These are phyloP conservation scores for Trichonephila inaurata DNA, from an alignment of 1,140 invertebrate genomes.

Conservation along the genomic window DNA sequence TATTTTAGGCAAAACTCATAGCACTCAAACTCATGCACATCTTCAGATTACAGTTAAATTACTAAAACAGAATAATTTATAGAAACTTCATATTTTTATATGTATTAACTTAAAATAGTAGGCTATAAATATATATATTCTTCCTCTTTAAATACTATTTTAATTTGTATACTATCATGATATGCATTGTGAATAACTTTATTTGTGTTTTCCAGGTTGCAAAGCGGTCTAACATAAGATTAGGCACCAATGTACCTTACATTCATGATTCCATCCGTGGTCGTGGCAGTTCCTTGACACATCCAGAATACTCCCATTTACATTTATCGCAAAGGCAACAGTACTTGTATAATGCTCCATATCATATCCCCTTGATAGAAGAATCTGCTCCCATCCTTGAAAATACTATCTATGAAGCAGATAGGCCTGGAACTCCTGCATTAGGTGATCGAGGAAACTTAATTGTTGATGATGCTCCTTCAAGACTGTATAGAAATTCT, in stretches of 20 bases:
- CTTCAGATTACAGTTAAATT: too few species aligned
- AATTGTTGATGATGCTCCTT: slow-evolving; percentile 18
- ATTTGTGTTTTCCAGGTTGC: neutral
- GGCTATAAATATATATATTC: too few species aligned
- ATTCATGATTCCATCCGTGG: slow-evolving; percentile 36
- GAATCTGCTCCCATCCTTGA: neutral
- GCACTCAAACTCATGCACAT: too few species aligned
- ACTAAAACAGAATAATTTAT: too few species aligned
- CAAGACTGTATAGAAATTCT: slow-evolving; percentile 1
- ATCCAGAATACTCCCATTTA: neutral
- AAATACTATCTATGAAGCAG: slow-evolving; percentile 26
- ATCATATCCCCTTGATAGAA: neutral
- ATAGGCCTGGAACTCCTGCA: slow-evolving; percentile 52
- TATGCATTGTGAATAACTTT: too few species aligned
- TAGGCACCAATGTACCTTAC: neutral
- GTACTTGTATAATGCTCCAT: slow-evolving; percentile 33
- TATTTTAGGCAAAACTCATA: too few species aligned
- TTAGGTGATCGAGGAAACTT: neutral
- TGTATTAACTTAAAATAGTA: too few species aligned
- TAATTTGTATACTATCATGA: too few species aligned
- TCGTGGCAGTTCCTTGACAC: slow-evolving; percentile 8
- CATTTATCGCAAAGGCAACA: slow-evolving; percentile 31
- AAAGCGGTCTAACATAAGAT: slow-evolving; percentile 54
- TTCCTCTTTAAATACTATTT: too few species aligned
- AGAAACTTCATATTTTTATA: too few species aligned